Percentiles rank a stretch among this genome's conserved stretches.
Conservation (phyloP, 2,113 vertebrate genomes). For the Oxygymnocypris stewartii region DNA sequence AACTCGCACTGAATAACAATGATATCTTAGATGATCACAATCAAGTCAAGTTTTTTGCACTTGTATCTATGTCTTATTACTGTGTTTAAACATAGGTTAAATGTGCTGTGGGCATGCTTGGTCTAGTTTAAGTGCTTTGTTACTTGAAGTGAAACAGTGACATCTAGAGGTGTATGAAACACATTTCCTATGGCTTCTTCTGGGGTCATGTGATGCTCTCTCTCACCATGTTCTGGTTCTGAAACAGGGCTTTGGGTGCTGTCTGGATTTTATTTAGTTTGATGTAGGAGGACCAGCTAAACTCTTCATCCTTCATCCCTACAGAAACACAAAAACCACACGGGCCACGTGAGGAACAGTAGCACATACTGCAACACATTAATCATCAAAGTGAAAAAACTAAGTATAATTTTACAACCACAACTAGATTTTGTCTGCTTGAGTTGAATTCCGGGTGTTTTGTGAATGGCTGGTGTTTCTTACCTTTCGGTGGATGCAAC, state of each 20-base stretch:
- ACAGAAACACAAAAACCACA: slow-evolving; percentile 9
- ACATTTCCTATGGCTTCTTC: neutral
- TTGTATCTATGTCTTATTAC: neutral
- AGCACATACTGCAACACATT: neutral
- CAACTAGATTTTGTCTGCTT: neutral
- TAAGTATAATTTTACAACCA: too few relatives aligned
- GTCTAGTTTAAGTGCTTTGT: neutral
- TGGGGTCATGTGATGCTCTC: neutral
- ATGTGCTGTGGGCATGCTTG: neutral
- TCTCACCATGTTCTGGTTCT: slow-evolving; percentile 86
- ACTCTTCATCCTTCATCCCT: slow-evolving; percentile 86
- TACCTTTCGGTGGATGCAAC: slow-evolving; percentile 95
- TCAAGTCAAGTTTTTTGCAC: neutral
- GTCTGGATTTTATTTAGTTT: slow-evolving; percentile 84
- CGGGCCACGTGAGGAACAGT: neutral
- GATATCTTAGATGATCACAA: neutral
- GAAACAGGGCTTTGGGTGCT: slow-evolving; percentile 84
- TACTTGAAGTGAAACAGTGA: neutral
- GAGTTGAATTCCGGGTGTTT: neutral
- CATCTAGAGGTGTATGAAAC: neutral
- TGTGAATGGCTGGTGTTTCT: neutral
- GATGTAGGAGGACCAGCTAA: slow-evolving; percentile 83
- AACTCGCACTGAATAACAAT: neutral
- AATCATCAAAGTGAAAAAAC: too few relatives aligned
- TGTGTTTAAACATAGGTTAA: neutral